Evolutionary conservation across 2,797 vertebrate genomes (phyloP).

Genomic region (Eulemur coronatus): DNA sequence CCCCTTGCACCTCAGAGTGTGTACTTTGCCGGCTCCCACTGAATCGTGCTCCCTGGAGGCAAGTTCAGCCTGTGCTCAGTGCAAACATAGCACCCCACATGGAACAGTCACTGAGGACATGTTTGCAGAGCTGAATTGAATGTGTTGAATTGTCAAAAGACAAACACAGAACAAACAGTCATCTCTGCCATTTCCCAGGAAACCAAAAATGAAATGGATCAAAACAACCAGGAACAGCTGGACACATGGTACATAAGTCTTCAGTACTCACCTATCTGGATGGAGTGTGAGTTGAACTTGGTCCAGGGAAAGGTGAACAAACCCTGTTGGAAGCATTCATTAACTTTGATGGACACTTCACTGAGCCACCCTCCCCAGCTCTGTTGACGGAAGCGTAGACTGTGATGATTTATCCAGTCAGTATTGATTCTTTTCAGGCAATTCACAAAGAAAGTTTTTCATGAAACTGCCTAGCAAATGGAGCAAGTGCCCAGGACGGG

Average conservation of each 20-base stretch:
- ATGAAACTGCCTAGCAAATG: slow-evolving; percentile 31
- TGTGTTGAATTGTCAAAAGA: not conserved
- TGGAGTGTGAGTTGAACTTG: not conserved
- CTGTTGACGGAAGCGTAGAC: not conserved
- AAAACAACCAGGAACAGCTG: not conserved
- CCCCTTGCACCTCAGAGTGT: not conserved
- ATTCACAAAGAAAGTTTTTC: slow-evolving; percentile 47
- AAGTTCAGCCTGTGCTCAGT: not conserved
- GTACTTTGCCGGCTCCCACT: not conserved
- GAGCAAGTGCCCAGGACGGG: not conserved
- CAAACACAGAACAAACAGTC: not conserved
- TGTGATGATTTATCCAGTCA: slow-evolving; percentile 30
- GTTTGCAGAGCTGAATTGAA: not conserved
- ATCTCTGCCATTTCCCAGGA: not conserved
- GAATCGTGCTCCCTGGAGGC: rapidly evolving
- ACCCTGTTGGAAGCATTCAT: not conserved
- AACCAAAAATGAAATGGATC: slow-evolving; percentile 20
- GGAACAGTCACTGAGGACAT: not conserved
- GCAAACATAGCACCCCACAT: not conserved
- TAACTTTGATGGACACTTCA: slow-evolving; percentile 27
- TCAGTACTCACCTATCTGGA: not conserved
- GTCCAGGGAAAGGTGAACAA: not conserved
- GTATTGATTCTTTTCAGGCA: slow-evolving; percentile 60
- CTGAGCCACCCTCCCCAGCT: not conserved
- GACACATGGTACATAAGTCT: not conserved